Evolutionary conservation across 2,888 invertebrate genomes (phyloP).

Genomic region (Perizoma flavofasciatum): DNA sequence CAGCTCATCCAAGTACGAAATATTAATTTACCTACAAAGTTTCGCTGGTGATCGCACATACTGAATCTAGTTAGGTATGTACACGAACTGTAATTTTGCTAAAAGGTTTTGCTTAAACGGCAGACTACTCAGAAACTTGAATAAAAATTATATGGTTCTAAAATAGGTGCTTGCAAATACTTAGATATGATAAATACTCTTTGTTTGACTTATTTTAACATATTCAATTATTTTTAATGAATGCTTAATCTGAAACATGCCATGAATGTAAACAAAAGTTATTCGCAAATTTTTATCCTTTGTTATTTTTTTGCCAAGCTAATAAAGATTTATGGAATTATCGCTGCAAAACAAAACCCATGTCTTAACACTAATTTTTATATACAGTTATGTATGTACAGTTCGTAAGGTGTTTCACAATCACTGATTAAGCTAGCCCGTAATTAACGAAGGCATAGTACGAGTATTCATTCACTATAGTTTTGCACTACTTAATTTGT

Average conservation of each 20-base stretch:
- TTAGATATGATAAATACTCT: no score
- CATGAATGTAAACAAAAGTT: no score
- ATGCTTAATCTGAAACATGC: no score
- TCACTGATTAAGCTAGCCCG: slow-evolving; percentile 11
- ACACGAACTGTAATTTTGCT: slow-evolving; percentile 19
- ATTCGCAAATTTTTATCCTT: no score
- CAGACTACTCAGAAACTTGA: slow-evolving; percentile 1
- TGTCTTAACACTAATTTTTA: no score
- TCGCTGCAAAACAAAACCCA: slow-evolving; percentile 2
- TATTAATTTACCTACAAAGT: slow-evolving; percentile 3
- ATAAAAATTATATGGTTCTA: not conserved
- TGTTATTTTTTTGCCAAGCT: no score
- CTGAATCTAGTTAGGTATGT: not conserved
- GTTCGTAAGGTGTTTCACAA: not conserved
- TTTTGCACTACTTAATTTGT: slow-evolving; percentile 14
- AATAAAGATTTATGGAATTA: not conserved
- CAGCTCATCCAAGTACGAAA: not conserved
- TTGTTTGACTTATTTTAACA: no score
- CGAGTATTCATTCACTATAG: not conserved
- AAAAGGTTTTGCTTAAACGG: slow-evolving; percentile 23
- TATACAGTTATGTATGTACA: no score
- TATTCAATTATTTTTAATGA: no score
- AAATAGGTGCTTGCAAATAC: not conserved
- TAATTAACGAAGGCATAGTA: not conserved
- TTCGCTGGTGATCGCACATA: slow-evolving; percentile 24